A percentile compares a stretch with the other conserved stretches of the same genome.
phyloP scores from a whole-genome alignment of 2,797 vertebrate genomes.

The Passerculus sandwichensis region DNA sequence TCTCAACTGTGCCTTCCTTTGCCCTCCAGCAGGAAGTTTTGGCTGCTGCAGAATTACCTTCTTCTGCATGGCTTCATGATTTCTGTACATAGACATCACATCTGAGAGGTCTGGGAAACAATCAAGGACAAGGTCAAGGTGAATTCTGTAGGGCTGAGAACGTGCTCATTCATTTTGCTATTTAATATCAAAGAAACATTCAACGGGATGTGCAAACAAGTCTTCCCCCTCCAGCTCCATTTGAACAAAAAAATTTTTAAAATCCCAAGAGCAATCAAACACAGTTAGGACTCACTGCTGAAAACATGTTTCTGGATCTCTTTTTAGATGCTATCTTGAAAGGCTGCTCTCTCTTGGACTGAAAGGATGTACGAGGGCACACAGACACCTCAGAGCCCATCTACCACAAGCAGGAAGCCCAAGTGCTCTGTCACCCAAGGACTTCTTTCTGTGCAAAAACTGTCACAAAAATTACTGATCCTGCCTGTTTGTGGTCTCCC shows the following conservation, averaged over 20 bases:
- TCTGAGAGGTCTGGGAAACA: slow-evolving; percentile 7
- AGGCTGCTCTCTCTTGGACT: not conserved
- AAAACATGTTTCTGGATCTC: not conserved
- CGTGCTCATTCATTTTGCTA: not conserved
- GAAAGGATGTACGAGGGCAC: accelerated
- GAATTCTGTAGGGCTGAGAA: not conserved
- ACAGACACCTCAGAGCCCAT: not conserved
- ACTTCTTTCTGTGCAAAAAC: not conserved
- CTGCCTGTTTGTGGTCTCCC: not conserved
- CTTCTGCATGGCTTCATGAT: not conserved
- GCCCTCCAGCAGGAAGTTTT: not conserved
- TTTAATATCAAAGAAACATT: not conserved
- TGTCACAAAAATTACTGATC: not conserved
- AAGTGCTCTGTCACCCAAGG: not conserved
- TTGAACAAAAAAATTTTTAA: not conserved
- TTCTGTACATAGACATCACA: not conserved
- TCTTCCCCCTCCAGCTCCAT: not conserved
- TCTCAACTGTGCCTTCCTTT: not conserved
- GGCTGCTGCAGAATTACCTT: not conserved
- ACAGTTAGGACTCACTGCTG: not conserved
- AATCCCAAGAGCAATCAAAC: not conserved
- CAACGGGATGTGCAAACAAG: not conserved
- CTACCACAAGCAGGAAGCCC: not conserved
- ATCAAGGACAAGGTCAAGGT: not conserved
- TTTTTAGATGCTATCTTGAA: not conserved